Conservation (phyloP, 2,797 vertebrate genomes). For the Sylvilagus floridanus region DNA sequence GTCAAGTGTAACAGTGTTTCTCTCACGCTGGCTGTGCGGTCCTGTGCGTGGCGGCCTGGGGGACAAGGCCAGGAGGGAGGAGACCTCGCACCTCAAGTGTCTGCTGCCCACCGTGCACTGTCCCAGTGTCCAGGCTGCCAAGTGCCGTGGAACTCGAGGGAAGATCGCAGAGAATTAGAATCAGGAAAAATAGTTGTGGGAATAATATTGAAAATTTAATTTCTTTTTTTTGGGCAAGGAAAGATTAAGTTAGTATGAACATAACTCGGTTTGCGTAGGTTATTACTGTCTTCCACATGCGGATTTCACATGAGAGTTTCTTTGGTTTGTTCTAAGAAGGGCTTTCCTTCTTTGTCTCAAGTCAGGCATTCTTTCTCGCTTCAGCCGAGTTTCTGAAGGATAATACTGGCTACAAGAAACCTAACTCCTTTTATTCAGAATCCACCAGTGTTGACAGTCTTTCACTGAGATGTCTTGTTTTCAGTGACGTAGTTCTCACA, state of each 20-base stretch:
- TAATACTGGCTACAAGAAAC: background rate
- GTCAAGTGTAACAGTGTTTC: background rate
- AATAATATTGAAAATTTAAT: background rate
- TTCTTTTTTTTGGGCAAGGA: background rate
- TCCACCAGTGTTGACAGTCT: background rate
- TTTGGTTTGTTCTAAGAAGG: background rate
- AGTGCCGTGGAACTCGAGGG: background rate
- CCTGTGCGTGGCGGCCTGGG: background rate
- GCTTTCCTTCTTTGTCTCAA: conserved; percentile 30
- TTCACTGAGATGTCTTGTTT: conserved; percentile 41
- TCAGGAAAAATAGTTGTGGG: background rate
- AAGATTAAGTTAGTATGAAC: background rate
- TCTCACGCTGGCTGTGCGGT: background rate
- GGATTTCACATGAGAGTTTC: background rate
- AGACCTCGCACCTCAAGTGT: too few species aligned
- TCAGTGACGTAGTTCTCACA: background rate
- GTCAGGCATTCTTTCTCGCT: background rate
- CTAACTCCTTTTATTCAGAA: background rate
- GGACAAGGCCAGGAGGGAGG: background rate
- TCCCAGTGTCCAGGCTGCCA: background rate
- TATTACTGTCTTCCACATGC: background rate
- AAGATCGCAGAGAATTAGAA: background rate
- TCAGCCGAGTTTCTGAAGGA: background rate
- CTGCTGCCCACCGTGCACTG: rapidly evolving
- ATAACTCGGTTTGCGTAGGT: background rate